Percentiles rank a stretch among this genome's conserved stretches.
These are phyloP conservation scores for western clawed frog (Xenopus tropicalis) DNA, from an alignment of 2,113 vertebrate species.

Conservation along the genomic window UCB_Xtro_10.0 CM004451.2:6434001-6434500, in stretches of 20 bases:
- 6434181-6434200: conserved; percentile 42
- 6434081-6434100: conserved; percentile 49
- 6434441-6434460: conserved; percentile 61
- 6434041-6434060: conserved; percentile 51
- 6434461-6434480: conserved; percentile 57
- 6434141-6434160: no score
- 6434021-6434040: conserved; percentile 53
- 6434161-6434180: no score
- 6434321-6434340: conserved; percentile 49
- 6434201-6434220: conserved; percentile 48
- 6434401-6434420: conserved; percentile 50
- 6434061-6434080: conserved; percentile 53
- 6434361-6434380: conserved; percentile 54
- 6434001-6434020: conserved; percentile 36
- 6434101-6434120: conserved; percentile 9
- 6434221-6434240: conserved; percentile 54
- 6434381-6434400: conserved; percentile 51
- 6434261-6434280: conserved; percentile 46
- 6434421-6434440: conserved; percentile 48
- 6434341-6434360: conserved; percentile 51
- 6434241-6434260: conserved; percentile 52
- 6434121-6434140: no score
- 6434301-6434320: conserved; percentile 49
- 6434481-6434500: conserved; percentile 38
- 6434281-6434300: conserved; percentile 36